Base-by-base conservation (phyloP, 1,140 invertebrate genomes). In the Tetramorium alpestre region DNA sequence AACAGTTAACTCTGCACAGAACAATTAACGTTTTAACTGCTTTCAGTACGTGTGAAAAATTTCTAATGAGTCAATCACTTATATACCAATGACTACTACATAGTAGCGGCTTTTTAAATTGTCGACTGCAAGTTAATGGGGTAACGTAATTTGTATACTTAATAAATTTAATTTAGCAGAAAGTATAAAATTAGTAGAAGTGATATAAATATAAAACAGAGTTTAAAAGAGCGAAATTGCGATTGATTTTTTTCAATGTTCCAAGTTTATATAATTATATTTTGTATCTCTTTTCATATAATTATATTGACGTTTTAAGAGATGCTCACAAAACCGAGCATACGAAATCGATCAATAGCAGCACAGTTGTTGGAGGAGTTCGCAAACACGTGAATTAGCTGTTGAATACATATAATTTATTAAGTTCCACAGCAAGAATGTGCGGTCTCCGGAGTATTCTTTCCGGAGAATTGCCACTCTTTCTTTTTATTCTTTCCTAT, bases 21-120 rank as follows among this genome's bases (percentile, higher is more conserved):
- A 73, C 60, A 84, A 84, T 84, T 82, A 80, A 80, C 22, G n/a
- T 33, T 70, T 70, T 58, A 75, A 84, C 25, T 75, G 33, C n/a
- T 11, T 75, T 8, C 25, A 18, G 58, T 44, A 25, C 80, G 67
- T 75, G 80, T 84, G n/a, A 75, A 84, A 62, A 73, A 60, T 75
- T 62, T 73, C 8, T 25, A 73, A 73, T 11, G 25, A 22, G 25
- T 22, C 8, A 47, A 49, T 73, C 18, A 0, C 28, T 70, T 56
- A 4, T 69, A 56, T 81, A 13, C 54, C 8, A 80, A 13, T 51
- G 3, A 16, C 13, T 41, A 13, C 13, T 67, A 25, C 5, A 8
- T 18, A 18, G 10, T n/a, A 16, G 10, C 47, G 51, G 18, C 6
- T 33, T 58, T 47, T 25, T 44, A 13, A 65, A 38, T 65, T 18